phyloP scores from a whole-genome alignment of 2,113 vertebrate genomes.

The Phalacrocorax pelagicus region DNA sequence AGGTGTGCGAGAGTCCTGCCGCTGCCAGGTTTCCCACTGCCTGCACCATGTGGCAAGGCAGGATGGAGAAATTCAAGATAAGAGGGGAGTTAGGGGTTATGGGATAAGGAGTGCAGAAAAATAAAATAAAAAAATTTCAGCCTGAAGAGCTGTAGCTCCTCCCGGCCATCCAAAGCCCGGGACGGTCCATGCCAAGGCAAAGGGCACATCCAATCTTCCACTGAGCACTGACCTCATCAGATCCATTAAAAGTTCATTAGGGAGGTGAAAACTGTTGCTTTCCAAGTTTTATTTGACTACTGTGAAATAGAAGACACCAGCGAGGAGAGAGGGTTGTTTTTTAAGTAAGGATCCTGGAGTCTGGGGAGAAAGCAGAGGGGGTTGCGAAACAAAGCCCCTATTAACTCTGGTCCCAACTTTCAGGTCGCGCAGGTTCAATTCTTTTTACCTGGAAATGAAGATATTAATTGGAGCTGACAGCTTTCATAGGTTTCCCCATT shows the following conservation, averaged over 20 bases:
- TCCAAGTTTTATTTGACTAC: background rate
- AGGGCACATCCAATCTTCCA: background rate
- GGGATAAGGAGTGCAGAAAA: background rate
- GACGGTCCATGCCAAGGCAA: fast-evolving
- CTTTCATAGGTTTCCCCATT: slow-evolving; percentile 28
- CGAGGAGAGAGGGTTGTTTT: background rate
- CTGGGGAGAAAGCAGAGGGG: background rate
- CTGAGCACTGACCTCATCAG: background rate
- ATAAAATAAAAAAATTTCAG: background rate
- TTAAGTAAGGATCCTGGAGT: background rate
- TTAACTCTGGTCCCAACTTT: slow-evolving; percentile 43
- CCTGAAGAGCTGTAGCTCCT: background rate
- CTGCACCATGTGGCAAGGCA: background rate
- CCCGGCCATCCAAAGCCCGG: background rate
- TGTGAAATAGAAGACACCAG: slow-evolving; percentile 21
- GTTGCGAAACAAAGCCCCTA: slow-evolving; percentile 1
- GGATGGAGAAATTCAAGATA: background rate
- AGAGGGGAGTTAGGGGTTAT: background rate
- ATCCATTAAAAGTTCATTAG: background rate
- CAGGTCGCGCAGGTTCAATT: background rate
- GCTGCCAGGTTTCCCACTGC: background rate
- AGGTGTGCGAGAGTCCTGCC: background rate
- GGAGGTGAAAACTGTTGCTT: slow-evolving; percentile 3
- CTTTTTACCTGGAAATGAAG: slow-evolving; percentile 64
- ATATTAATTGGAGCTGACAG: slow-evolving; percentile 51